Base-by-base conservation (phyloP, 2,113 vertebrate genomes). In the Tamias sibiricus region DNA sequence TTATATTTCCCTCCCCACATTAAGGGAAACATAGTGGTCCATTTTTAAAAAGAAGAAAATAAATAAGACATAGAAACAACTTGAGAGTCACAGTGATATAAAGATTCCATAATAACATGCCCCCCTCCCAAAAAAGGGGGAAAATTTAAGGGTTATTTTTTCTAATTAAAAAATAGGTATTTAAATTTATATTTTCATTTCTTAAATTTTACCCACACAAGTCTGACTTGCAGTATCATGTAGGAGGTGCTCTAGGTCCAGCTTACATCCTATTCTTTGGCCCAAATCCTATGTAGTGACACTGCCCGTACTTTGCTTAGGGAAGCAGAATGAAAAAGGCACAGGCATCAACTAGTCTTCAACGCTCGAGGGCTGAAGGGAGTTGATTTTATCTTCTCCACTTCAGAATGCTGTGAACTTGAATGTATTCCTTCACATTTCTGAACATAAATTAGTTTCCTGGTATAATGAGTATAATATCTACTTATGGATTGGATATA, bases 1-100 rank as follows among this genome's bases (percentile, higher is more conserved):
- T 87, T 87, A 28, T 54, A 88, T 69, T 97, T 95, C 71, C 83
- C 83, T 81, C 26, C 90, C 30, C 26, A 66, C 35, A 68, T 49
- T 47, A 85, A 91, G 28, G 37, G 52, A 89, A 92, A 92, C 40
- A 79, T 3, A 59, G 16, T 22, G 57, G 57, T 59, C 22, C 59
- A 26, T 62, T 64, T 52, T 66, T 71, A 85, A 77, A 90, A 93
- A 92, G 20, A 69, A 92, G 91, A 52, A 52, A 52, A 52, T 16
- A 52, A 52, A 52, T 52, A 52, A 75, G 84, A 52, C 22, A 80
- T 30, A 76, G 47, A 26, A 52, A 75, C 24, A 92, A 85, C 93
- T 74, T 54, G 79, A 74, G 44, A 85, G 37, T 37, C 66, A 57
- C 8, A 94, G 37, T 37, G 28, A 76, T 72, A 89, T 1, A 85